phyloP scores from a whole-genome alignment of 2,888 invertebrate species.

The Acheta domesticus region DNA sequence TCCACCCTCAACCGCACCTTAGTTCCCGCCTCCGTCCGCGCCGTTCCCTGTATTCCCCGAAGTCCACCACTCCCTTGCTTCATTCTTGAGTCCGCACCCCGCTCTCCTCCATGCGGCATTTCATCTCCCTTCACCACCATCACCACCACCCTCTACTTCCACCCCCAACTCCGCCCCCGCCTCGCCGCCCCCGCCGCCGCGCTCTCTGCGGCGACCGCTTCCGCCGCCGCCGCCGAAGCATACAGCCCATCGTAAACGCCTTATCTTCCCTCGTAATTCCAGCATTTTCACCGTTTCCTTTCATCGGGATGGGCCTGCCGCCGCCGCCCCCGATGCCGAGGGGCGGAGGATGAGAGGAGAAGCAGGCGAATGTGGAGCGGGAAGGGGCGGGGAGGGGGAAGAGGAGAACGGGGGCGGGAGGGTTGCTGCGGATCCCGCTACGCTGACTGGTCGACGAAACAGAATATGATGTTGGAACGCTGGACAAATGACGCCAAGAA shows the following conservation, averaged over 20 bases:
- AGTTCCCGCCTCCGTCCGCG: too few relatives aligned
- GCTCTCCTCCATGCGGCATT: not conserved
- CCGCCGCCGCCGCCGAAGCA: slow-evolving; percentile 12
- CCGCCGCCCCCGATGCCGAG: too few relatives aligned
- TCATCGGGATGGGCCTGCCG: slow-evolving; percentile 18
- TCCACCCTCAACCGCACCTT: too few relatives aligned
- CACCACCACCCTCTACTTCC: not conserved
- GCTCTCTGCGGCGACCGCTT: not conserved
- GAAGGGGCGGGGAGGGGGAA: too few relatives aligned
- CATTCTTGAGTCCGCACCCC: not conserved
- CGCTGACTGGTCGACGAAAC: not conserved
- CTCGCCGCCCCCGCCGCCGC: not conserved
- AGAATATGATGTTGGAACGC: too few relatives aligned
- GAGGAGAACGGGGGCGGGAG: too few relatives aligned
- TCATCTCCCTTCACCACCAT: not conserved
- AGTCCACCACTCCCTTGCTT: too few relatives aligned
- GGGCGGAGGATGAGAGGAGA: too few relatives aligned
- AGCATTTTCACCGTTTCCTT: slow-evolving; percentile 29
- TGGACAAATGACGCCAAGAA: too few relatives aligned
- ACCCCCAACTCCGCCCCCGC: not conserved
- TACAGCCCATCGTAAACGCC: slow-evolving; percentile 31
- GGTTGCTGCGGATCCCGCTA: not conserved
- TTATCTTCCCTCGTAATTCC: slow-evolving; percentile 31
- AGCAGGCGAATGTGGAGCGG: too few relatives aligned
- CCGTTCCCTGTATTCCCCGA: too few relatives aligned